phyloP scores from a whole-genome alignment of 1,140 invertebrate genomes.

The Coenobita brevimanus region DNA sequence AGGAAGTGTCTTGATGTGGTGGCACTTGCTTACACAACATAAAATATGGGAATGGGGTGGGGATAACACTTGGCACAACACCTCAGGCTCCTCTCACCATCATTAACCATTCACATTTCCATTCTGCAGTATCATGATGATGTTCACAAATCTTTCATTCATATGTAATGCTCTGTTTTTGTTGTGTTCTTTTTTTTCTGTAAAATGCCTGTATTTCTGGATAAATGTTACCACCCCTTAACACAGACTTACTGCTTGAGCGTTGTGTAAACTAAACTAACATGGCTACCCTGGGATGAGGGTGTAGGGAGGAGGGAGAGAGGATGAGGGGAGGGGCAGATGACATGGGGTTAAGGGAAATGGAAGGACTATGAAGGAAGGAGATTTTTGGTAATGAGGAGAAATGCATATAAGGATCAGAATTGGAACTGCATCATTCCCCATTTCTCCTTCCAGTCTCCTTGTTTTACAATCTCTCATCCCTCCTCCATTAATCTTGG shows the following conservation, averaged over 20 bases:
- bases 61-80: neutral
- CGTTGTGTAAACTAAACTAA: slow-evolving; percentile 31
- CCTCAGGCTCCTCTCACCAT: no score
- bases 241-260: slow-evolving; percentile 62
- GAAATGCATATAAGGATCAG: no score
- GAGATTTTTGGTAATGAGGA: no score
- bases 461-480: neutral
- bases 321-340: no score
- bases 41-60: neutral
- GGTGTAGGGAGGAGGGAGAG: no score
- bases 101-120: neutral
- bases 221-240: slow-evolving; percentile 16
- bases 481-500: neutral
- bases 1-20: neutral
- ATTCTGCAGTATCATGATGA: neutral
- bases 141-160: no score
- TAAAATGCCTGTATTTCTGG: neutral
- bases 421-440: no score
- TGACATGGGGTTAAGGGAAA: no score
- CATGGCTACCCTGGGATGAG: slow-evolving; percentile 26
- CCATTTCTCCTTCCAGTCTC: no score
- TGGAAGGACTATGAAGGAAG: no score
- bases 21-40: neutral
- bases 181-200: neutral
- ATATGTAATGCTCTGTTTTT: no score